phyloP scores from a whole-genome alignment of 2,113 vertebrate genomes.

The Rutilus rutilus region DNA sequence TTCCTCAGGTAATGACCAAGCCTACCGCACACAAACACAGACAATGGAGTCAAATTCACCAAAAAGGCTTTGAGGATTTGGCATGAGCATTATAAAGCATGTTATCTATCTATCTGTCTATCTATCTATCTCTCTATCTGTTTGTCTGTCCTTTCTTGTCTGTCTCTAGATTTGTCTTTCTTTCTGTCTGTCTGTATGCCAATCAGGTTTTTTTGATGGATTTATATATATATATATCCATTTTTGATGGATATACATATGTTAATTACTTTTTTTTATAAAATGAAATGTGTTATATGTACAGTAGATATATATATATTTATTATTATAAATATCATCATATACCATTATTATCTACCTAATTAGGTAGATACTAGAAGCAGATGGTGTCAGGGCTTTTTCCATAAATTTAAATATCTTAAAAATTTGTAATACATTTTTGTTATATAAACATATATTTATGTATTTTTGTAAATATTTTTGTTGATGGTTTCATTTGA shows the following conservation, averaged over 20 bases:
- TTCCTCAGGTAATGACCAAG: conserved; percentile 45
- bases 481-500: background rate
- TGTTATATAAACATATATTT: too few relatives aligned
- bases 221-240: background rate
- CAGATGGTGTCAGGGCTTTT: background rate
- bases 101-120: background rate
- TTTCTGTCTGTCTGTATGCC: background rate
- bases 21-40: conserved; percentile 33
- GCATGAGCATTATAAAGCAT: too few relatives aligned
- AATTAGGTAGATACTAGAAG: background rate
- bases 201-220: background rate
- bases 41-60: background rate
- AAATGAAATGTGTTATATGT: too few relatives aligned
- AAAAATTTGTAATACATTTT: too few relatives aligned
- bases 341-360: background rate
- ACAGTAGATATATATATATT: background rate
- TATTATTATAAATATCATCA: background rate
- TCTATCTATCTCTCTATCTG: background rate
- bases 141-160: background rate
- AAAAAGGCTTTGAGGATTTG: conserved; percentile 7
- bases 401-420: background rate
- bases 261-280: too few relatives aligned
- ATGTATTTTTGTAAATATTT: too few relatives aligned
- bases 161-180: background rate
- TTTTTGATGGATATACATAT: background rate